A percentile compares a stretch with the other conserved stretches of the same genome.
phyloP scores from a whole-genome alignment of 2,888 invertebrate species.

The Hirtodrosophila cameraria region DNA sequence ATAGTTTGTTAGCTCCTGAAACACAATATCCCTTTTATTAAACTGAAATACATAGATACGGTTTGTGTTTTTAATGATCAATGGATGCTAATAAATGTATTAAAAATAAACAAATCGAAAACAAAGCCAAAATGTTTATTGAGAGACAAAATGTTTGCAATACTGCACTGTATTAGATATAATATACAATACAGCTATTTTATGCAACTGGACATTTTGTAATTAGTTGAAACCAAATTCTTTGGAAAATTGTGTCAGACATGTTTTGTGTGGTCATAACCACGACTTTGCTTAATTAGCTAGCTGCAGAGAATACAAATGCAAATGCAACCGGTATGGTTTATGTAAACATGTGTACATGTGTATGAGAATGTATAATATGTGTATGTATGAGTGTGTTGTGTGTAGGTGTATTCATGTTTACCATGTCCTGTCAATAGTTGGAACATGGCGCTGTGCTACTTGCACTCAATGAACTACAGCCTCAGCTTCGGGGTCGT shows the following conservation, averaged over 20 bases:
- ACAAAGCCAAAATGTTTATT: no score
- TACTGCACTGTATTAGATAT: no score
- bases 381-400: background rate
- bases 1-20: no score
- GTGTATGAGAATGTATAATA: background rate
- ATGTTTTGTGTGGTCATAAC: slow-evolving; percentile 24
- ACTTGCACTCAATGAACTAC: slow-evolving; percentile 15
- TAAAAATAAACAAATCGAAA: no score
- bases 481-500: slow-evolving; percentile 1
- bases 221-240: slow-evolving; percentile 33
- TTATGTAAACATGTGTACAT: background rate
- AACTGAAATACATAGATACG: no score
- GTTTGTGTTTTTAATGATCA: no score
- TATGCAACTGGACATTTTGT: slow-evolving; percentile 2
- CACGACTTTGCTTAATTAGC: slow-evolving; percentile 38
- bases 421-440: slow-evolving; percentile 25
- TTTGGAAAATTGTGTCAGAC: slow-evolving; percentile 21
- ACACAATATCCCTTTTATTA: no score
- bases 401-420: slow-evolving; percentile 7
- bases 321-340: slow-evolving; percentile 15
- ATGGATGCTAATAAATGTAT: no score
- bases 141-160: no score
- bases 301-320: slow-evolving; percentile 9
- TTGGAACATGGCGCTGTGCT: background rate
- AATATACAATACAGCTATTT: no score